Evolutionary conservation across 1,140 invertebrate genomes (phyloP).

Genomic region (Hylaeus anthracinus): DNA sequence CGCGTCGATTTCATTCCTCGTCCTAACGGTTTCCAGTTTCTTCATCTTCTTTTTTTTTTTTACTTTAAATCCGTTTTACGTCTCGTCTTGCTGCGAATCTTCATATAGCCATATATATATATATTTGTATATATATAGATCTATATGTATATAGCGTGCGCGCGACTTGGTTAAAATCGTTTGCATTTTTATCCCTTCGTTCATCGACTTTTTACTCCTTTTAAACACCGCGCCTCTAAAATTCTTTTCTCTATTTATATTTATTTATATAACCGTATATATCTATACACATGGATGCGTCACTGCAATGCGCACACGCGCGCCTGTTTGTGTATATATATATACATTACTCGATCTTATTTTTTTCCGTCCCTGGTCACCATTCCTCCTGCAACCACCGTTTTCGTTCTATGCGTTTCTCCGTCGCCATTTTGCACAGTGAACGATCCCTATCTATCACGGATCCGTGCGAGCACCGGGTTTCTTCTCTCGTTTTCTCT

Average conservation of each 20-base stretch:
- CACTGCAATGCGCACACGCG: not conserved
- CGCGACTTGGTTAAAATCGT: constrained; percentile 28
- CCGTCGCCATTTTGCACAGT: constrained; percentile 17
- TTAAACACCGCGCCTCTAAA: constrained; percentile 22
- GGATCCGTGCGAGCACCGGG: constrained; percentile 65
- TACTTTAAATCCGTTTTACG: not conserved
- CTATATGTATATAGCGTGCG: not conserved
- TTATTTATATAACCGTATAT: constrained; percentile 53
- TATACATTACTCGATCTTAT: constrained; percentile 17
- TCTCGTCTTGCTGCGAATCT: not conserved
- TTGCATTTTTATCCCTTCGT: not conserved
- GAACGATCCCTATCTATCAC: constrained; percentile 50
- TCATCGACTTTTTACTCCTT: too few relatives aligned
- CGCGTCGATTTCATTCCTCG: constrained; percentile 59
- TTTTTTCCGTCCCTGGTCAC: not conserved
- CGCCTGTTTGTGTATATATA: constrained; percentile 6
- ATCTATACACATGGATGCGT: constrained; percentile 32
- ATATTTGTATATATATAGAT: too few relatives aligned
- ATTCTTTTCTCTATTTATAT: constrained; percentile 51
- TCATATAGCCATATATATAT: not conserved
- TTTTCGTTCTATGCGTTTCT: not conserved
- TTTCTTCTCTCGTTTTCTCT: constrained; percentile 7
- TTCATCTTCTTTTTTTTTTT: constrained; percentile 17
- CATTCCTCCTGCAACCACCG: not conserved
- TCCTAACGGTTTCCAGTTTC: constrained; percentile 37